phyloP scores from a whole-genome alignment of 2,888 invertebrate genomes.

The Tachina grossa region DNA sequence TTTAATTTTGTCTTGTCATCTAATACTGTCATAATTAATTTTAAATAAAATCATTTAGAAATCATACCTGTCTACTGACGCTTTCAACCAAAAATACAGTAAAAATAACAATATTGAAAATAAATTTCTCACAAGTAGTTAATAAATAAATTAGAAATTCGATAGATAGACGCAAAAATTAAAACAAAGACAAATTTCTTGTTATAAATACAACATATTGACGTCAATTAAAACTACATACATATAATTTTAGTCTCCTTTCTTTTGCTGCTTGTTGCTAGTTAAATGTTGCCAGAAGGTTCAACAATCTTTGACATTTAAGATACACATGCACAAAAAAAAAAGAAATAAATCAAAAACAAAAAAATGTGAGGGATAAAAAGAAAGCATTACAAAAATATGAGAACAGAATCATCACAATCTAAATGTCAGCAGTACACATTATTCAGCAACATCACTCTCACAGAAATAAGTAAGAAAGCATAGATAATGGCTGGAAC shows the following conservation, averaged over 20 bases:
- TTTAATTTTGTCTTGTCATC: not conserved
- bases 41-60: not conserved
- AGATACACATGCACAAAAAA: not conserved
- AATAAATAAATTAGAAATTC: conserved; percentile 54
- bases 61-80: not conserved
- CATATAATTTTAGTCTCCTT: conserved; percentile 24
- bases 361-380: not conserved
- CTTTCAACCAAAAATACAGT: conserved; percentile 10
- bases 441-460: not conserved
- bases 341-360: not conserved
- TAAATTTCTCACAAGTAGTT: conserved; percentile 56
- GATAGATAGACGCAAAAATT: conserved; percentile 18
- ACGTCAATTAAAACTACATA: conserved; percentile 50
- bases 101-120: conserved; percentile 12
- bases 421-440: not conserved
- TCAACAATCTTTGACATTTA: conserved; percentile 63
- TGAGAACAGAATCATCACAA: not conserved
- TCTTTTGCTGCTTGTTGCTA: conserved; percentile 23
- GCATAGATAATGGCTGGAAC: too few relatives aligned
- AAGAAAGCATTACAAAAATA: not conserved
- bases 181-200: conserved; percentile 1
- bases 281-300: conserved; percentile 36
- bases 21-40: not conserved
- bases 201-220: conserved; percentile 40
- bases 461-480: not conserved